Evolutionary conservation across 2,797 vertebrate species (phyloP).

Genomic region (Gallinago solitaria): DNA sequence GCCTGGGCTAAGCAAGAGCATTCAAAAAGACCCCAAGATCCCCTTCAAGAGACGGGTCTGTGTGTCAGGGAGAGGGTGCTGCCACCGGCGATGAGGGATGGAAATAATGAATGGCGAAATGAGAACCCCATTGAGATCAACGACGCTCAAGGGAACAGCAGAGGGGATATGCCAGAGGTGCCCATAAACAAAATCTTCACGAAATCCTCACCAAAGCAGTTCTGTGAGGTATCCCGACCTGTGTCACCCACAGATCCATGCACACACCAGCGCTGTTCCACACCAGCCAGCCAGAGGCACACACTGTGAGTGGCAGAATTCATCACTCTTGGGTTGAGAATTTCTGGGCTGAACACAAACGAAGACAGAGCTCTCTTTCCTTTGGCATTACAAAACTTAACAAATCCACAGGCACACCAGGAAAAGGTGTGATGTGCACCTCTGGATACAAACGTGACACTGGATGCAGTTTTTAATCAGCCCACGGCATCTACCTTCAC

Average conservation of each 20-base stretch:
- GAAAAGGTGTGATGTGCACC: not conserved
- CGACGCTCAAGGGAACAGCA: not conserved
- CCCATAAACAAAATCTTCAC: not conserved
- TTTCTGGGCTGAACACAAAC: not conserved
- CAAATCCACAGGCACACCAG: not conserved
- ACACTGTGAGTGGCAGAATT: not conserved
- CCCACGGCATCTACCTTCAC: not conserved
- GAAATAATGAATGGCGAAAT: not conserved
- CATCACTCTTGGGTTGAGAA: not conserved
- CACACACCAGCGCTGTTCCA: not conserved
- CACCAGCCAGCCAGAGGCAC: not conserved
- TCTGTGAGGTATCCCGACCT: not conserved
- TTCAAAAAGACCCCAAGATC: not conserved
- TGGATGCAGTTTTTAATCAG: slow-evolving; percentile 22
- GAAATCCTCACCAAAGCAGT: not conserved
- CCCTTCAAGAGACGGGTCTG: not conserved
- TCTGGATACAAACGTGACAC: not conserved
- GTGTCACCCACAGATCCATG: not conserved
- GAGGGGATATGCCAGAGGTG: not conserved
- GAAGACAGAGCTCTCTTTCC: not conserved
- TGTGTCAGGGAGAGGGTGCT: not conserved
- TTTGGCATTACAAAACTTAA: not conserved
- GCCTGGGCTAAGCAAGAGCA: not conserved
- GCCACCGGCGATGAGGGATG: not conserved
- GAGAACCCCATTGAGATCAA: not conserved